Percentiles rank a stretch among this genome's conserved stretches.
Evolutionary conservation across 2,113 vertebrate genomes (phyloP).

Genomic region (Indicator maculatus): DNA sequence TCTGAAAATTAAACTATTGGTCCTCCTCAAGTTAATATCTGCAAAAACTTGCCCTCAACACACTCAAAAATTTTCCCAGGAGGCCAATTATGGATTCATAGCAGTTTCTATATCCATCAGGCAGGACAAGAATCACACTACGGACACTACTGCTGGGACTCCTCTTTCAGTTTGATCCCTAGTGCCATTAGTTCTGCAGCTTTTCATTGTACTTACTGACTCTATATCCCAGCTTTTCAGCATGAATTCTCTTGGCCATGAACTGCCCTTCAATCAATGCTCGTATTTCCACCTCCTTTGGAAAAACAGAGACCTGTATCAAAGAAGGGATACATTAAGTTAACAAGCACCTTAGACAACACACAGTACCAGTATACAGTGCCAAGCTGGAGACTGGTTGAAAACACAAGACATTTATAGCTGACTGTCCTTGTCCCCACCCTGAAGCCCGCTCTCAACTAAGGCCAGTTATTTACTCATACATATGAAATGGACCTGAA

Average conservation of each 20-base stretch:
- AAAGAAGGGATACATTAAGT: neutral
- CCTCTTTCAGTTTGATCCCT: neutral
- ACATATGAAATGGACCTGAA: neutral
- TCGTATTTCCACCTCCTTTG: constrained; percentile 83
- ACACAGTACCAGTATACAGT: accelerated
- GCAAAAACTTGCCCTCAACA: neutral
- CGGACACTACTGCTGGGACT: neutral
- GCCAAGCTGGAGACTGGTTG: neutral
- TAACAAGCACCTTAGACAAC: neutral
- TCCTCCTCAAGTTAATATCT: neutral
- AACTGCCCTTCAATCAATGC: constrained; percentile 95
- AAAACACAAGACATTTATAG: neutral
- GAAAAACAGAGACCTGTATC: constrained; percentile 80
- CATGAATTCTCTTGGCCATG: constrained; percentile 91
- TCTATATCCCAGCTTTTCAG: constrained; percentile 91
- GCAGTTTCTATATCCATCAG: neutral
- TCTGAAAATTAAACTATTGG: neutral
- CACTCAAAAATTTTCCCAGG: neutral
- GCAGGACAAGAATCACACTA: neutral
- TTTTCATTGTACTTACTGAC: constrained; percentile 81
- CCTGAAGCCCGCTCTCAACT: neutral
- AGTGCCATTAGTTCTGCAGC: neutral
- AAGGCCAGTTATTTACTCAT: neutral
- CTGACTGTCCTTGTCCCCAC: neutral
- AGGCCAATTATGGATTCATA: neutral